Conservation (phyloP, 2,888 invertebrate species). For the Papilio demoleus region DNA sequence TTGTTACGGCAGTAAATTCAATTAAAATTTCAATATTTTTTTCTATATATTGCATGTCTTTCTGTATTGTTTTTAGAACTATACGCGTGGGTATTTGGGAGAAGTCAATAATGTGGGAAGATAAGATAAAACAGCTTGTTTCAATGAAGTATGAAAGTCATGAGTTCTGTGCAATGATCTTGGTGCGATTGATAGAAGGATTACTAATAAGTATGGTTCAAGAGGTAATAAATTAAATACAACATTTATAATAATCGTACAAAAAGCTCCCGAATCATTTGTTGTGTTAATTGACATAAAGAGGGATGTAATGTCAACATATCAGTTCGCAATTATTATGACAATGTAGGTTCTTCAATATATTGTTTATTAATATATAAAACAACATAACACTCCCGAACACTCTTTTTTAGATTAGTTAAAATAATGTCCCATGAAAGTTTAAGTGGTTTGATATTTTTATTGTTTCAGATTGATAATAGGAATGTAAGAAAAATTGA, state of each 20-base stretch:
- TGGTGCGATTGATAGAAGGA: conserved; percentile 82
- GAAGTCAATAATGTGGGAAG: conserved; percentile 80
- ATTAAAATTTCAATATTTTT: too few relatives aligned
- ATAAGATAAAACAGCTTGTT: conserved; percentile 64
- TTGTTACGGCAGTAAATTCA: background rate
- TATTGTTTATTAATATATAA: too few relatives aligned
- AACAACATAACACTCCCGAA: too few relatives aligned
- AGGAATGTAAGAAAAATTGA: conserved; percentile 60
- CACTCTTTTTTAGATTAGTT: too few relatives aligned
- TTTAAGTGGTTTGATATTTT: background rate
- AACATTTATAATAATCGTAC: too few relatives aligned
- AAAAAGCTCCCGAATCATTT: too few relatives aligned
- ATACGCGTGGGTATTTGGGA: conserved; percentile 84
- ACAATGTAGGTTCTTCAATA: background rate
- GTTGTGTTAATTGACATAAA: too few relatives aligned
- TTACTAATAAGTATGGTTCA: conserved; percentile 79
- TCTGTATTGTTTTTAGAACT: conserved; percentile 65
- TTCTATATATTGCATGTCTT: background rate
- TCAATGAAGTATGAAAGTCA: conserved; percentile 53
- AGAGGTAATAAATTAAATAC: conserved; percentile 58
- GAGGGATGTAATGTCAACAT: too few relatives aligned
- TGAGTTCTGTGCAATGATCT: conserved; percentile 71
- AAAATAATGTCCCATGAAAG: too few relatives aligned
- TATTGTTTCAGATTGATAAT: conserved; percentile 57
- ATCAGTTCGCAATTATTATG: too few relatives aligned